Conservation (phyloP, 2,888 invertebrate genomes). For the Prosopocoilus inquinatus region DNA sequence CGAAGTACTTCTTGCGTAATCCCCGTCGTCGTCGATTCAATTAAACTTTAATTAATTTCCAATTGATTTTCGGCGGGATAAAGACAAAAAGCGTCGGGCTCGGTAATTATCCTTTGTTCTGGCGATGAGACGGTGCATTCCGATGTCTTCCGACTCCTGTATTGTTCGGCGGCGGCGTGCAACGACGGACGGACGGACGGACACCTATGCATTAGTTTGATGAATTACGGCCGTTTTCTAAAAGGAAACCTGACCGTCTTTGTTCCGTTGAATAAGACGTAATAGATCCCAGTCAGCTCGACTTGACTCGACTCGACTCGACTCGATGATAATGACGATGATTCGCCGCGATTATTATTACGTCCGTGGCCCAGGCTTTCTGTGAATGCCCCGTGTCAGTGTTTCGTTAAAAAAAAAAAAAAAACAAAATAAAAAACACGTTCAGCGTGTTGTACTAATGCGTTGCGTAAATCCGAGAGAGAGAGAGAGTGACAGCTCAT, state of each 20-base stretch:
- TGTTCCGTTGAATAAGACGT: conserved; percentile 11
- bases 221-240: conserved; percentile 25
- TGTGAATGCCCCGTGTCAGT: not conserved
- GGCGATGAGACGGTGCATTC: conserved; percentile 10
- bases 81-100: conserved; percentile 11
- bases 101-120: conserved; percentile 20
- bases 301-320: too few relatives aligned
- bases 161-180: conserved; percentile 10
- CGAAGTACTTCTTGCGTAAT: too few relatives aligned
- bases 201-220: conserved; percentile 26
- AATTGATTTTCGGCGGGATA: conserved; percentile 9
- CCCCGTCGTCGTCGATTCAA: conserved; percentile 1
- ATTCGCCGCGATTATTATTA: not conserved
- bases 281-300: not conserved
- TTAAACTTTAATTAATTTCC: conserved; percentile 19
- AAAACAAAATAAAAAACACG: not conserved
- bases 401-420: not conserved
- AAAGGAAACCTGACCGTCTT: conserved; percentile 17
- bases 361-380: not conserved
- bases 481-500: too few relatives aligned
- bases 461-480: too few relatives aligned
- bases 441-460: not conserved
- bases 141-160: conserved; percentile 13
- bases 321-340: too few relatives aligned
- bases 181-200: not conserved